Evolutionary conservation across 1,140 invertebrate species (phyloP).

Genomic region (Eueides isabella): DNA sequence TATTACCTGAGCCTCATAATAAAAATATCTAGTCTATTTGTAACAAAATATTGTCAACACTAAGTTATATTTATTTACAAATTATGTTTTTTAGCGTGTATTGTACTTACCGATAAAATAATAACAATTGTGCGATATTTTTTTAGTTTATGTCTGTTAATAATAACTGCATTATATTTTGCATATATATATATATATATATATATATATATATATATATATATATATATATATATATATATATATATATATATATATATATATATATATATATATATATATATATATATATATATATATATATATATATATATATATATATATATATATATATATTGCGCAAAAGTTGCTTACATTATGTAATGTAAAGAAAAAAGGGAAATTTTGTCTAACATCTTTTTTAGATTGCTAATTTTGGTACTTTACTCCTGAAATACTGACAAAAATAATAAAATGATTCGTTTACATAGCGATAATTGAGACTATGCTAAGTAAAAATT

Average conservation of each 20-base stretch:
- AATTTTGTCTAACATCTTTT: not conserved
- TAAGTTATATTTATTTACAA: constrained; percentile 12
- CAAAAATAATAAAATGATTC: not conserved
- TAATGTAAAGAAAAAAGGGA: not conserved
- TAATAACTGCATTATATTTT: not conserved
- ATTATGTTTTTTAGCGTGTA: constrained; percentile 9
- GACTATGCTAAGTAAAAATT: not conserved
- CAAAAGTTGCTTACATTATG: not conserved
- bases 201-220: too few relatives aligned
- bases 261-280: too few relatives aligned
- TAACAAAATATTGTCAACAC: constrained; percentile 10
- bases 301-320: too few relatives aligned
- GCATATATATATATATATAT: too few relatives aligned
- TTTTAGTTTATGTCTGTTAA: not conserved
- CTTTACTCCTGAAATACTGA: not conserved
- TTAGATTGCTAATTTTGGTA: not conserved
- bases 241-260: too few relatives aligned
- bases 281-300: too few relatives aligned
- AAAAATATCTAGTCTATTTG: constrained; percentile 8
- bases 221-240: too few relatives aligned
- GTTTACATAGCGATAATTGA: not conserved
- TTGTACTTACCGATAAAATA: constrained; percentile 6
- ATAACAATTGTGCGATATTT: constrained; percentile 9
- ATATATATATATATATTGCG: not conserved
- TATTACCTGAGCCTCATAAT: not conserved